phyloP scores from a whole-genome alignment of 2,113 vertebrate species.

The Podarcis raffonei region DNA sequence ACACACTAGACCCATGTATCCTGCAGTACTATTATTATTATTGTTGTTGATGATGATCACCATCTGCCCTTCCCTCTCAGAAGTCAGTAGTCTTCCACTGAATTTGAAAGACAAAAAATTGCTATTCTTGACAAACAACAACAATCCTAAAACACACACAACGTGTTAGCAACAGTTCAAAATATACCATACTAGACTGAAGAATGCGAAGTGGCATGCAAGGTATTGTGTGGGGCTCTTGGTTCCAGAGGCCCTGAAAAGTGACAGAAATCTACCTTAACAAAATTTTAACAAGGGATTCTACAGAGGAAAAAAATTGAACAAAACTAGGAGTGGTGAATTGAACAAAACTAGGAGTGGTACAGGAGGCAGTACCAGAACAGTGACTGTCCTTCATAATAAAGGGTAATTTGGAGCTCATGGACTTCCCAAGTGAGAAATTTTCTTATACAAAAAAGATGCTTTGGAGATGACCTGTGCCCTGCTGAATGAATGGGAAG shows the following conservation, averaged over 20 bases:
- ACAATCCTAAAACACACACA: no score
- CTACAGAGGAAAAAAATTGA: background rate
- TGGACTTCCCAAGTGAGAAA: constrained; percentile 38
- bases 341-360: background rate
- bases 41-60: no score
- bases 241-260: background rate
- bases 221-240: no score
- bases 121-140: no score
- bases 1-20: background rate
- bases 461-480: constrained; percentile 41
- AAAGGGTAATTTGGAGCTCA: background rate
- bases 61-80: no score
- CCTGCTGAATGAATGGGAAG: constrained; percentile 58
- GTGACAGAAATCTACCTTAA: no score
- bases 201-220: no score
- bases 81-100: no score
- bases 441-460: constrained; percentile 48
- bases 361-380: background rate
- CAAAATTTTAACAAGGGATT: background rate
- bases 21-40: no score
- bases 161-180: no score
- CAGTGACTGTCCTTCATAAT: background rate
- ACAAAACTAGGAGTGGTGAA: background rate
- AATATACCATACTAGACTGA: no score
- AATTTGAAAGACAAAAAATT: no score